Base-by-base conservation (phyloP, 2,888 invertebrate genomes). In the Julus scanicus region DNA sequence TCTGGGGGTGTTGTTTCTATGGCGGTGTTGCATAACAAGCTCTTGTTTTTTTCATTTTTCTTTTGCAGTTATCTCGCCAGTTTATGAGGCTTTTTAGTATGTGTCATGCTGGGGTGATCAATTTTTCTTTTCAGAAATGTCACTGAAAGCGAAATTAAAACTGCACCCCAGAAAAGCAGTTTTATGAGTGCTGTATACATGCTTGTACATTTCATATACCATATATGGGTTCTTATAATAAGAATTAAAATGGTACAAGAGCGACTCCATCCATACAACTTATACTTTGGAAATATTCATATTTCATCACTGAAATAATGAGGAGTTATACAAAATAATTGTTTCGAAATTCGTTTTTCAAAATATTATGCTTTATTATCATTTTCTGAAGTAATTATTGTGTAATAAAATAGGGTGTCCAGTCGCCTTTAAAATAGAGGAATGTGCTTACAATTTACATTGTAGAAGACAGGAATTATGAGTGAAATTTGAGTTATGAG, bases 1-100 rank as follows among this genome's bases (percentile, higher is more conserved):
- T 80, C 29, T 37, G 29, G 37, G 80, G 80, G 80, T 80, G 80
- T 37, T 80, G 80, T 80, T 71, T 29, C 8, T 80, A 80, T 13
- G 37, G 9, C 20, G n/a, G 37, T 80, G 80, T 80, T 29, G 80
- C 80, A 80, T 80, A 37, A 37, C 29, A 6, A 63, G 63, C 63
- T 63, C 80, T 37, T 37, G 80, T 37, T 80, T 29, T 80, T 80
- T 37, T 37, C 37, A 11, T 80, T 29, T 80, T 80, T 53, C 13
- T 80, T 63, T 20, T 11, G 80, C 80, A 80, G 80, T 80, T 71
- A 80, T 37, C 37, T 29, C 80, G 37, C 80, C 37, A 80, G 80
- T 80, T 80, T 80, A 80, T 80, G 80, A 80, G 80, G 80, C 80
- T 37, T 80, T 80, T 80, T 80, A 80, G 80, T 80, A 80, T 80